Conservation (phyloP, 2,888 invertebrate genomes). For the Pseudococcus jackbeardsleyi region DNA sequence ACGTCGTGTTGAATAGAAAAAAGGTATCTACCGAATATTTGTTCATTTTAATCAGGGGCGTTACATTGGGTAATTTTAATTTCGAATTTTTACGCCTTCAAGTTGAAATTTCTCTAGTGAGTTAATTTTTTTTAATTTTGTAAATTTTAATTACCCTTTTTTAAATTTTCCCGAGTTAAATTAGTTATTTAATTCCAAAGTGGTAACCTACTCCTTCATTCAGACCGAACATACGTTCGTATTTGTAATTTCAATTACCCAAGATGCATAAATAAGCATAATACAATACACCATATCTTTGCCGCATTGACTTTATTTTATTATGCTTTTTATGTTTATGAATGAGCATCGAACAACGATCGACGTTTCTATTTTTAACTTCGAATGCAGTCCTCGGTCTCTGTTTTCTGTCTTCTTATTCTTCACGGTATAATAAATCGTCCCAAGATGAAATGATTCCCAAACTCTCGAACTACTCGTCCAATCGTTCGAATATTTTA, state of each 20-base stretch:
- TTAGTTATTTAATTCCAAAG: not conserved
- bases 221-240: not conserved
- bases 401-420: not conserved
- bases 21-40: conserved; percentile 18
- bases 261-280: not conserved
- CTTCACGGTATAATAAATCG: conserved; percentile 2
- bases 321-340: conserved; percentile 30
- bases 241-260: not conserved
- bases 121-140: not conserved
- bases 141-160: not conserved
- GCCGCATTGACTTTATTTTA: conserved; percentile 2
- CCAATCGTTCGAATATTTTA: not conserved
- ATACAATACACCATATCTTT: not conserved
- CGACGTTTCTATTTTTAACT: conserved; percentile 34
- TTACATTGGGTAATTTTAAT: not conserved
- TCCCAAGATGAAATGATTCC: not conserved
- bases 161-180: not conserved
- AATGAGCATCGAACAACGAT: not conserved
- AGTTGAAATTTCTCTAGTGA: not conserved
- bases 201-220: not conserved
- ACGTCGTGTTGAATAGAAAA: not conserved
- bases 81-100: not conserved
- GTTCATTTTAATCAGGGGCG: not conserved
- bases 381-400: not conserved
- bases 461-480: not conserved